These are phyloP conservation scores for Drosophila sp. DNA, from an alignment of 1,140 invertebrate species.

Conservation along the genomic window DNA sequence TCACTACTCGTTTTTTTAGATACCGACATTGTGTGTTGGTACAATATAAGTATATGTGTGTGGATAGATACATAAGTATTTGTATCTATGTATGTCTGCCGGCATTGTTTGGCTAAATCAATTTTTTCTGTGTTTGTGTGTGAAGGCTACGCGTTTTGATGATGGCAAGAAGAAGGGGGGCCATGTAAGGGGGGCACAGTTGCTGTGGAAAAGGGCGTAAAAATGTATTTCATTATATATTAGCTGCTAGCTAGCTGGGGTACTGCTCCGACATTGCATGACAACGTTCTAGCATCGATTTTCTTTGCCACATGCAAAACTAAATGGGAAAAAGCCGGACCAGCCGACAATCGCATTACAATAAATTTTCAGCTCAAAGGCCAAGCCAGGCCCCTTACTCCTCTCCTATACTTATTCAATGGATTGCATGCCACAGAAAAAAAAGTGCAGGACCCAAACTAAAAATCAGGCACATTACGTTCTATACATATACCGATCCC, in stretches of 20 bases:
- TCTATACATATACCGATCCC: not conserved
- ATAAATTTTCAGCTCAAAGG: constrained; percentile 68
- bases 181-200: constrained; percentile 14
- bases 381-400: constrained; percentile 25
- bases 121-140: constrained; percentile 60
- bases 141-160: constrained; percentile 19
- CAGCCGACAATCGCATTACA: constrained; percentile 73
- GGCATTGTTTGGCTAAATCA: constrained; percentile 71
- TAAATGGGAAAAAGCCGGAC: constrained; percentile 14
- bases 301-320: constrained; percentile 49
- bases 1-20: constrained; percentile 8
- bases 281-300: constrained; percentile 66
- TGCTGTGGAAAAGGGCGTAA: constrained; percentile 22
- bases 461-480: constrained; percentile 45
- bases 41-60: constrained; percentile 13
- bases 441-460: constrained; percentile 38
- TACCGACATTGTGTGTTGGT: constrained; percentile 20
- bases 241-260: not conserved
- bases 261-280: constrained; percentile 53
- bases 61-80: constrained; percentile 16
- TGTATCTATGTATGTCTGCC: constrained; percentile 45
- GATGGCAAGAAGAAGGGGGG: not conserved
- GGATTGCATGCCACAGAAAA: constrained; percentile 55
- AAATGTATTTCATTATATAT: constrained; percentile 42
- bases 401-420: not conserved